Base-by-base conservation (phyloP, 2,797 vertebrate species). In the Xerus rutilus region DNA sequence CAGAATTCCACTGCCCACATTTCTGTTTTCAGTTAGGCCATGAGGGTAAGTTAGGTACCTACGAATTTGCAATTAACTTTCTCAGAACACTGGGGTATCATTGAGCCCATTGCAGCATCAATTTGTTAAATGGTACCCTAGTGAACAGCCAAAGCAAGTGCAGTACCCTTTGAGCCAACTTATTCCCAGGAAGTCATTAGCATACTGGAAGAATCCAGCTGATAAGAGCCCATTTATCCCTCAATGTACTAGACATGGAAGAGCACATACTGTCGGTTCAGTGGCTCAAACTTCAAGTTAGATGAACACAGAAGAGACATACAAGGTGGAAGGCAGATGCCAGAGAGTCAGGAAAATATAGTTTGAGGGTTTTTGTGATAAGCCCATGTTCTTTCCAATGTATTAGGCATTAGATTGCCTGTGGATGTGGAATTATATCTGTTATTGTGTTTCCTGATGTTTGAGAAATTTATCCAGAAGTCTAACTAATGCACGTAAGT, bases 101-200 rank as follows among this genome's bases (percentile, higher is more conserved):
- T 15, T 70, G 47, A 97, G 76, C 47, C 43, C 81, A 65, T 7
- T 78, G n/a, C 73, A 65, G 77, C 4, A 70, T 52, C 69, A 95
- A 93, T 97, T 97, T 97, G 28, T 45, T 96, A 96, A 97, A 97
- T 84, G 35, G 35, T 35, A 69, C 86, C 76, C 94, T 52, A 79
- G 91, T 70, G 93, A 97, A n/a, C 79, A 93, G 73, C 83, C 93
- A 93, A 72, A 96, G 64, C 9, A 0, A 90, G 7, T 43, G 2
- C 8, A 54, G 73, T 78, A 90, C 89, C 79, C 86, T 52, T 21
- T 32, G 93, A 69, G 69, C 52, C 96, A 87, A 90, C 74, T 96
- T 94, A 94, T 92, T 96, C 85, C 79, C 72, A 81, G 93, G 83
- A 96, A 97, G 77, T 94, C 89, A 96, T 96, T 96, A 93, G 54